phyloP scores from a whole-genome alignment of 64 coral and sea anemone genomes.

The Porites australiensis region DNA sequence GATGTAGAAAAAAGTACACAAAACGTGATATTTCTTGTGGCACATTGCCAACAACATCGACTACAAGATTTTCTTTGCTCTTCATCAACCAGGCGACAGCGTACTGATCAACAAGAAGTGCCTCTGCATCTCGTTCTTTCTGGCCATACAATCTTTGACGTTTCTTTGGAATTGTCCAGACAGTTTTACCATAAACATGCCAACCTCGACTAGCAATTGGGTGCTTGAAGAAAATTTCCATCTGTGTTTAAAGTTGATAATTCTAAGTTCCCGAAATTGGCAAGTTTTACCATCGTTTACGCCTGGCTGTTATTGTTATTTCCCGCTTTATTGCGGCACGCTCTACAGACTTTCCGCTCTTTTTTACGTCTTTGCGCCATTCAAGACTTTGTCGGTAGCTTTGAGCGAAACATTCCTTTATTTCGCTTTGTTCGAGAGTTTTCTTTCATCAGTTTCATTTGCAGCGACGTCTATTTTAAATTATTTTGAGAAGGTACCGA shows the following conservation, averaged over 20 bases:
- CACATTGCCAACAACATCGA: conserved; percentile 30
- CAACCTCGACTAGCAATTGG: too few species aligned
- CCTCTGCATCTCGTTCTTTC: too few species aligned
- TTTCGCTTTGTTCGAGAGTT: conserved; percentile 2
- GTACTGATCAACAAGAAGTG: too few species aligned
- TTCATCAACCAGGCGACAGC: conserved; percentile 58
- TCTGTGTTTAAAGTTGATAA: neutral
- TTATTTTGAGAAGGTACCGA: conserved; percentile 74
- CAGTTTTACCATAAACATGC: conserved; percentile 29
- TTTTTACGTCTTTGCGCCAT: conserved; percentile 32
- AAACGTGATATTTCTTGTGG: conserved; percentile 33
- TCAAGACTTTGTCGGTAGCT: conserved; percentile 21
- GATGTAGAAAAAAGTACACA: too few species aligned
- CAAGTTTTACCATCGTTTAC: too few species aligned
- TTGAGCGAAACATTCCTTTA: conserved; percentile 29
- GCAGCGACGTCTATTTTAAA: conserved; percentile 66
- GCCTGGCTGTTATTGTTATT: neutral
- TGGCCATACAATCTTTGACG: conserved; percentile 13
- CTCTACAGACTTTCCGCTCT: neutral
- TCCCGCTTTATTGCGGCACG: conserved; percentile 1
- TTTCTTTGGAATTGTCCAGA: conserved; percentile 21
- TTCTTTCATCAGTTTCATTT: conserved; percentile 16
- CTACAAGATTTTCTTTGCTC: conserved; percentile 62
- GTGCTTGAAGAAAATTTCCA: too few species aligned
- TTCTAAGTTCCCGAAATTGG: neutral